Percentiles rank a stretch among this genome's conserved stretches.
Evolutionary conservation across 2,888 invertebrate genomes (phyloP).

Genomic region (Gastrophysa polygoni): DNA sequence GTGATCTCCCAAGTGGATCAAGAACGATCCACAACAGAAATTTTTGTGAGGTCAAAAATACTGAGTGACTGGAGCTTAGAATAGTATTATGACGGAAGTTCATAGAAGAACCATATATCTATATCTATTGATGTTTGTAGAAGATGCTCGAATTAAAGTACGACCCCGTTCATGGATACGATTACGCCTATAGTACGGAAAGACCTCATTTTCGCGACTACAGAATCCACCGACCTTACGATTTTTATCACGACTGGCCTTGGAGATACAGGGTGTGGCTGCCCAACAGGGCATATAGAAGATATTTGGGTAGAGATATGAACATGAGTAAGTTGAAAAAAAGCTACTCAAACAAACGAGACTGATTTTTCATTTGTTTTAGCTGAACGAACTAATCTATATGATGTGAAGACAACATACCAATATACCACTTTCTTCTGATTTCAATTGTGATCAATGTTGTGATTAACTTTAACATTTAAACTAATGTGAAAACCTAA

Average conservation of each 20-base stretch:
- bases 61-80: too few species aligned
- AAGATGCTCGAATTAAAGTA: slow-evolving; percentile 44
- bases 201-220: slow-evolving; percentile 40
- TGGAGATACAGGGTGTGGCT: slow-evolving; percentile 38
- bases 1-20: too few species aligned
- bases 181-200: slow-evolving; percentile 36
- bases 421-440: not conserved
- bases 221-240: slow-evolving; percentile 39
- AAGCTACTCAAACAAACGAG: not conserved
- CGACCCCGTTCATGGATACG: slow-evolving; percentile 44
- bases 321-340: slow-evolving; percentile 39
- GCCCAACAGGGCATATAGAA: slow-evolving; percentile 41
- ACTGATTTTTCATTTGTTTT: slow-evolving; percentile 19
- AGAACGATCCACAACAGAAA: too few species aligned
- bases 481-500: not conserved
- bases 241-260: slow-evolving; percentile 46
- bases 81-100: too few species aligned
- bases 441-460: not conserved
- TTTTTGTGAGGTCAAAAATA: too few species aligned
- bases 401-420: slow-evolving; percentile 10
- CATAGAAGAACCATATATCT: too few species aligned
- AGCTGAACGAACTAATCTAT: slow-evolving; percentile 25
- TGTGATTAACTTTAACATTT: not conserved
- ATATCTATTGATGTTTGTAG: slow-evolving; percentile 27
- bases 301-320: slow-evolving; percentile 40